Percentiles rank a stretch among this genome's conserved stretches.
phyloP scores from a whole-genome alignment of 2,797 vertebrate genomes.

The Ciconia nigra region DNA sequence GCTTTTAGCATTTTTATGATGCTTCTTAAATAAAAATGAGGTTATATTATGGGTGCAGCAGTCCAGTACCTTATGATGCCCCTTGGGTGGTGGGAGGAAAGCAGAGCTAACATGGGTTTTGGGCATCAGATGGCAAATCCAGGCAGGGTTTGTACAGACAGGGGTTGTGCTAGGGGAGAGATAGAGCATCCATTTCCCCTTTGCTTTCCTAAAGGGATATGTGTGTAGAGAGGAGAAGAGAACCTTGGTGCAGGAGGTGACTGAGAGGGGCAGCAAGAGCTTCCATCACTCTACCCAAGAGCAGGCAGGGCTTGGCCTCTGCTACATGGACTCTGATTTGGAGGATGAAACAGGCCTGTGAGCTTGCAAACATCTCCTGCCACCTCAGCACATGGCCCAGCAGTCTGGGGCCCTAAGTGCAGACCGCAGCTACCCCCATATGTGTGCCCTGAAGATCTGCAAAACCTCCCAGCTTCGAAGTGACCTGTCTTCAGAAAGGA shows the following conservation, averaged over 20 bases:
- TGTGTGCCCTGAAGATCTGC: not conserved
- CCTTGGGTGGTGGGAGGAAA: not conserved
- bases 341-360: not conserved
- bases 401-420: not conserved
- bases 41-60: not conserved
- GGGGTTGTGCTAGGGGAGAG: not conserved
- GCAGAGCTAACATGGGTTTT: not conserved
- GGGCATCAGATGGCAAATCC: not conserved
- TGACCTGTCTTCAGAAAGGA: conserved; percentile 8
- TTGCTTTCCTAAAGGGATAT: not conserved
- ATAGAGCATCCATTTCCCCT: not conserved
- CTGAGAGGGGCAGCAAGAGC: not conserved
- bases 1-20: not conserved
- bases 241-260: not conserved
- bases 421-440: not conserved
- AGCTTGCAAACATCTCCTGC: not conserved
- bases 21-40: not conserved
- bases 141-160: not conserved
- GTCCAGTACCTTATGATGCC: not conserved
- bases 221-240: not conserved
- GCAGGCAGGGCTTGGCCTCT: not conserved
- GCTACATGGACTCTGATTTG: not conserved
- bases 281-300: not conserved
- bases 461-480: not conserved
- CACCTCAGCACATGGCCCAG: not conserved